Evolutionary conservation across 2,888 invertebrate genomes (phyloP), one percentile per base, ranked within the genome.

Genomic region (Callinectes sapidus): DNA sequence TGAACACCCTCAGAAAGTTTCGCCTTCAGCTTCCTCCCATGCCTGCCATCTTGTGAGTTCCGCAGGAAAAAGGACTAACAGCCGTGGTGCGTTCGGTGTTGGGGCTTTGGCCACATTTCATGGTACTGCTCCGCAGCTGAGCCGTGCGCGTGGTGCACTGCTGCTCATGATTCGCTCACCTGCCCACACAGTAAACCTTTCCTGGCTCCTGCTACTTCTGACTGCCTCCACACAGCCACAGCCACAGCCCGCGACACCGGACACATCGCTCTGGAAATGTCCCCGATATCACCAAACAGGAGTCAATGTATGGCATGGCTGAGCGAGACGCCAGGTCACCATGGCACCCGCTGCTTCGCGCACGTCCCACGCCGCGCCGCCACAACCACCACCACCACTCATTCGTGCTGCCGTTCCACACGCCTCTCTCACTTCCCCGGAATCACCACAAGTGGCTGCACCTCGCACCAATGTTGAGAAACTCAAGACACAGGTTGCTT

Each of bases 81-180:
- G 42, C 77, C n/a, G 6, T 8, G 88, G 48, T 71, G 77, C 81
- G 88, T 42, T 42, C 88, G 32, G 35, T 91, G 88, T 55, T 88
- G 42, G 88, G 66, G 2, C 13, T 48, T 91, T 39, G 91, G 86
- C 48, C 91, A 91, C 35, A 88, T 89, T 23, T 89, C 89, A 0
- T 28, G 54, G 16, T 92, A 92, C 89, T 92, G 81, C 55, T 54
- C 89, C 39, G 81, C 54, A 18, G 14, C 55, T 23, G 48, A 88
- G n/a, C 77, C 71, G 48, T 92, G 92, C 85, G 92, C 89, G 28
- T 92, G 71, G 71, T 92, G 88, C 13, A n/a, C 77, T 18, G 81
- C 1, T 14, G 10, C 23, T 23, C 89, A 48, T 81, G n/a, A 13
- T 48, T 28, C n/a, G 18, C 55, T 1, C 5, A 2, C 85, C 8